These are phyloP conservation scores for Ctenopoma multispine DNA, from an alignment of 2,797 vertebrate species.

Conservation along the genomic window DNA sequence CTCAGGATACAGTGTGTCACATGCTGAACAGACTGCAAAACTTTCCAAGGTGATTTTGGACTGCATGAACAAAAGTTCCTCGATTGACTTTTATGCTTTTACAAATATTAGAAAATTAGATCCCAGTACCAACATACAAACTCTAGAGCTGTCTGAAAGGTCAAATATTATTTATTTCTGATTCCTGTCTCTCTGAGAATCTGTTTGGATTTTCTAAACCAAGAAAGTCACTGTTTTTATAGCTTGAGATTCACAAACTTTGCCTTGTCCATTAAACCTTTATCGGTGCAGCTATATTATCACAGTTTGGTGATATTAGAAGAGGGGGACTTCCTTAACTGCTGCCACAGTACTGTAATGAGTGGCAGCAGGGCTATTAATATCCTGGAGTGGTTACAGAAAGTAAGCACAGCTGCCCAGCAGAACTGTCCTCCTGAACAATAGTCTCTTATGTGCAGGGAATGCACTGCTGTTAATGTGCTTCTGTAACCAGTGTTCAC, in stretches of 20 bases:
- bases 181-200: not conserved
- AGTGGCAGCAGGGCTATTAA: conserved; percentile 59
- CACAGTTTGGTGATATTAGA: conserved; percentile 25
- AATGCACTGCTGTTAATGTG: conserved; percentile 42
- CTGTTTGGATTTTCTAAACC: not conserved
- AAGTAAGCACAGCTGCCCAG: conserved; percentile 68
- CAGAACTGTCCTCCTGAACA: conserved; percentile 65
- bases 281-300: conserved; percentile 7
- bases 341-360: conserved; percentile 36
- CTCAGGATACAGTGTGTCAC: not conserved
- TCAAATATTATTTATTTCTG: not conserved
- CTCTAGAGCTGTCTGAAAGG: not conserved
- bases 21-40: not conserved
- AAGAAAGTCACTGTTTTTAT: not conserved
- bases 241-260: conserved; percentile 10
- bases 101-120: not conserved
- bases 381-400: conserved; percentile 61
- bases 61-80: too few species aligned
- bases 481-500: conserved; percentile 20
- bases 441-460: conserved; percentile 61
- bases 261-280: conserved; percentile 15
- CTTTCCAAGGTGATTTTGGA: not conserved
- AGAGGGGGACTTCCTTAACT: conserved; percentile 60
- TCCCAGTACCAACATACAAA: not conserved
- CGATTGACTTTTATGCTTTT: not conserved